phyloP scores from a whole-genome alignment of 2,888 invertebrate species.

The Tupiocoris notatus region DNA sequence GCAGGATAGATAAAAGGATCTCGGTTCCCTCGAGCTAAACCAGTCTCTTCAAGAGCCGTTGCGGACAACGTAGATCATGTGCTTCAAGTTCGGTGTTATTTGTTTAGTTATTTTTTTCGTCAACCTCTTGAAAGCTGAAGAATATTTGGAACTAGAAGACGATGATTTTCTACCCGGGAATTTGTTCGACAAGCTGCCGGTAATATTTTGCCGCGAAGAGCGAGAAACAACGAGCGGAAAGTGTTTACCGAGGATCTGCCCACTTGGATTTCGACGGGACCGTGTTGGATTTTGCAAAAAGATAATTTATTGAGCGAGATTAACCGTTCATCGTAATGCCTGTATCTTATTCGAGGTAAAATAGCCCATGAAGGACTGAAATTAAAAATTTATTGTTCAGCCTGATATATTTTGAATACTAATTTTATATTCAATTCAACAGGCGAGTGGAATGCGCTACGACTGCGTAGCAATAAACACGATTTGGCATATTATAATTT shows the following conservation, averaged over 20 bases:
- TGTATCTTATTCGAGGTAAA: no score
- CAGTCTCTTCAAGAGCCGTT: background rate
- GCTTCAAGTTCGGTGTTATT: background rate
- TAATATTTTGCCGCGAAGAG: background rate
- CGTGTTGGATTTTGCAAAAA: constrained; percentile 3
- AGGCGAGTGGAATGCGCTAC: no score
- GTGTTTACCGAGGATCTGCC: background rate
- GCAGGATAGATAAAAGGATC: background rate
- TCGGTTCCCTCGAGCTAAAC: background rate
- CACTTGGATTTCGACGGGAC: constrained; percentile 8
- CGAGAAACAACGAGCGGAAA: background rate
- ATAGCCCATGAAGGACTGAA: no score
- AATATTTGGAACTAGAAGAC: background rate
- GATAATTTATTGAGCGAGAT: background rate
- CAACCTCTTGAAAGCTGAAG: background rate
- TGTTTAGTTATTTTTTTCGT: background rate
- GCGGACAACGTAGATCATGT: background rate
- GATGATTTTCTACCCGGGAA: background rate
- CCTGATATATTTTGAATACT: no score
- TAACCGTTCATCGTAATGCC: background rate
- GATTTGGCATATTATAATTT: no score
- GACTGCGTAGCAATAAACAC: no score
- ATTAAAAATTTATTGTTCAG: no score
- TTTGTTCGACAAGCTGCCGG: constrained; percentile 9
- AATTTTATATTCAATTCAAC: no score